Evolutionary conservation across 2,113 vertebrate genomes (phyloP).

Genomic region (Panthera leo): DNA sequence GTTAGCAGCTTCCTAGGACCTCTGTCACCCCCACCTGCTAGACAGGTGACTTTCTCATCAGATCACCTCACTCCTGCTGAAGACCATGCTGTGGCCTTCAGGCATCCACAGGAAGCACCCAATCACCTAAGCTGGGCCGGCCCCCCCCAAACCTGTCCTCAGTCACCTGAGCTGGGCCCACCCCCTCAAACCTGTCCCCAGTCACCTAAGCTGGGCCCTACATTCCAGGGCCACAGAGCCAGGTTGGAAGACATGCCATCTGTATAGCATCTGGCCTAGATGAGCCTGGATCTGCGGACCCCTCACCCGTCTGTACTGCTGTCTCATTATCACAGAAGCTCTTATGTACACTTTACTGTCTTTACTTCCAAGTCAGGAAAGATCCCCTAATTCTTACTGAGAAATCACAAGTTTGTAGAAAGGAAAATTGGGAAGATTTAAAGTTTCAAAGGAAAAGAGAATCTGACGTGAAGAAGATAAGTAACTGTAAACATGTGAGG

Average conservation of each 20-base stretch:
- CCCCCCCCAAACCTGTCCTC: too few species aligned
- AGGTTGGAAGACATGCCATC: background rate
- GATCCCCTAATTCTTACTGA: background rate
- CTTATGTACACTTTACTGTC: background rate
- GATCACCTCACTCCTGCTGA: background rate
- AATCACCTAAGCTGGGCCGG: background rate
- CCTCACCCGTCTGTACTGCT: too few species aligned
- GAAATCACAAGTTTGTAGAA: background rate
- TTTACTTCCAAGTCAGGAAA: background rate
- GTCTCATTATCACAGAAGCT: background rate
- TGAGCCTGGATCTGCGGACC: background rate
- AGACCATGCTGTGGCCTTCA: background rate
- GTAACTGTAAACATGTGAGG: rapidly evolving
- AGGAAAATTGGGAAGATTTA: background rate
- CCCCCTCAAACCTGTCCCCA: background rate
- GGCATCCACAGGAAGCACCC: background rate
- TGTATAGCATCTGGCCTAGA: background rate
- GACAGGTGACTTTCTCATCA: rapidly evolving
- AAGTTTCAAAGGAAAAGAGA: background rate
- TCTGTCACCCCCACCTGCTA: too few species aligned
- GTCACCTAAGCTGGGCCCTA: background rate
- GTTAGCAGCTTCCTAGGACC: background rate
- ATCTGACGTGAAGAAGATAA: background rate
- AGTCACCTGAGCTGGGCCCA: too few species aligned
- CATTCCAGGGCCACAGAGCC: background rate